These are phyloP conservation scores for Strigamia maritima DNA, from an alignment of 2,888 invertebrate genomes.

Conservation along the genomic window DNA sequence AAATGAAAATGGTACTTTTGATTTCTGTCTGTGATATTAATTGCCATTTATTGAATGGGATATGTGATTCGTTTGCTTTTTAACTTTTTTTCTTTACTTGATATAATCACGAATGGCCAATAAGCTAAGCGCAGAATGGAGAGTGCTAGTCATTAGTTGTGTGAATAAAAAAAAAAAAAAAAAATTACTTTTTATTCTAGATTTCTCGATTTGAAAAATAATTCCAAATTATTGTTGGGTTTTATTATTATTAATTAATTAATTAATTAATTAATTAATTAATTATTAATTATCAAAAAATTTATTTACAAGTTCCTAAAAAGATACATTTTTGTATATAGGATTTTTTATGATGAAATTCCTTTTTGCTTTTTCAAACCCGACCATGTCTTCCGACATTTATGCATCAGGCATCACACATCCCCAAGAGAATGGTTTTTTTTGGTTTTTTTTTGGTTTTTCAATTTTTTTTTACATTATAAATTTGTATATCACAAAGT, in stretches of 20 bases:
- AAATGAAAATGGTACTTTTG: slow-evolving; percentile 31
- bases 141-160: slow-evolving; percentile 25
- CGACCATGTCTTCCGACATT: slow-evolving; percentile 26
- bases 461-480: not conserved
- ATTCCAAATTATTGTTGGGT: slow-evolving; percentile 1
- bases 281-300: not conserved
- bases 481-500: slow-evolving; percentile 9
- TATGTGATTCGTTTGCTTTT: slow-evolving; percentile 25
- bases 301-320: slow-evolving; percentile 31
- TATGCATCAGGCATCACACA: slow-evolving; percentile 23
- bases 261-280: too few relatives aligned
- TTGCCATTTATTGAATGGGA: slow-evolving; percentile 27
- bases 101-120: slow-evolving; percentile 18
- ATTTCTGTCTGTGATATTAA: slow-evolving; percentile 34
- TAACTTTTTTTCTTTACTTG: not conserved
- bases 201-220: too few relatives aligned
- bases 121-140: not conserved
- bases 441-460: not conserved
- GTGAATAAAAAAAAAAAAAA: too few relatives aligned
- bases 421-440: slow-evolving; percentile 13
- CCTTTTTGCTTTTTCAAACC: not conserved
- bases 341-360: slow-evolving; percentile 12
- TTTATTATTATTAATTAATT: slow-evolving; percentile 14
- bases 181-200: not conserved
- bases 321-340: slow-evolving; percentile 29